Conservation (phyloP, 2,888 invertebrate genomes). For the Cataglyphis rosenhaueri region DNA sequence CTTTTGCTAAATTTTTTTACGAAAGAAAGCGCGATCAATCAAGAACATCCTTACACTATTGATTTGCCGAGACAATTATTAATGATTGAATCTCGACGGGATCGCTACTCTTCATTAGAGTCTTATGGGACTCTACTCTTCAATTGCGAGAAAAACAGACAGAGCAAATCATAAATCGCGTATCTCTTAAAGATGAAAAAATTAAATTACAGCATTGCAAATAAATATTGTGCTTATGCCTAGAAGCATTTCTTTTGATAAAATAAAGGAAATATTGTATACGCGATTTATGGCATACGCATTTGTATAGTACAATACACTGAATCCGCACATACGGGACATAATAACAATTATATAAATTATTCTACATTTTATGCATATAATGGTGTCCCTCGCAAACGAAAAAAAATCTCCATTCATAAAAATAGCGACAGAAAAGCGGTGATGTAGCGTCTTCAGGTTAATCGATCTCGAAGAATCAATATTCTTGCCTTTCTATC, state of each 20-base stretch:
- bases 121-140: no score
- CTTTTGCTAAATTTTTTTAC: constrained; percentile 6
- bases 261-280: background rate
- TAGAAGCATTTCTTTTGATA: constrained; percentile 2
- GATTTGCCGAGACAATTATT: background rate
- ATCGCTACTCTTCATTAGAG: background rate
- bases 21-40: background rate
- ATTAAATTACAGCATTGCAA: constrained; percentile 6
- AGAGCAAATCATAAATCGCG: background rate
- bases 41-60: background rate
- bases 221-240: constrained; percentile 23
- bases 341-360: constrained; percentile 72
- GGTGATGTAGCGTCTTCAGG: background rate
- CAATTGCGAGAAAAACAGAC: background rate
- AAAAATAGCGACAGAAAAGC: constrained; percentile 8
- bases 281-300: background rate
- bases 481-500: constrained; percentile 15
- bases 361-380: constrained; percentile 49
- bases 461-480: background rate
- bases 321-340: constrained; percentile 53
- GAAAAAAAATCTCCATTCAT: constrained; percentile 1
- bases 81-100: background rate
- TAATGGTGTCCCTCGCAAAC: background rate
- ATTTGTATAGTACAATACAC: background rate
- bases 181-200: background rate